Evolutionary conservation across 2,797 vertebrate species (phyloP).

Genomic region (Syngnathus rostellatus): DNA sequence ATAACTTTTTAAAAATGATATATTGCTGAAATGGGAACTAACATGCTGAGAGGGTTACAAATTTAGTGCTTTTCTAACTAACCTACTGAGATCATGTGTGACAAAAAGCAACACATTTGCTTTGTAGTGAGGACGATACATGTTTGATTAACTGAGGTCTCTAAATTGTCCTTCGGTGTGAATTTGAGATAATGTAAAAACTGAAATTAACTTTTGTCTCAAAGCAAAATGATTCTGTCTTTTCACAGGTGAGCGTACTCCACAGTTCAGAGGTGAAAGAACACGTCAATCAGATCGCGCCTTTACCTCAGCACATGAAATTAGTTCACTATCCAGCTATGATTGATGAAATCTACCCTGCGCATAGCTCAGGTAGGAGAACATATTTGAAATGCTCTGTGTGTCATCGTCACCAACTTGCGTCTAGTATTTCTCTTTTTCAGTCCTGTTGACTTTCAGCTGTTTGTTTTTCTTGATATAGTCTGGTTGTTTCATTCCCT

Average conservation of each 20-base stretch:
- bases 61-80: background rate
- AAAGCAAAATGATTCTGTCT: background rate
- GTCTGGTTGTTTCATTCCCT: background rate
- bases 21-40: background rate
- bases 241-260: constrained; percentile 77
- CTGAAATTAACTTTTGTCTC: background rate
- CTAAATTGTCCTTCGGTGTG: no score
- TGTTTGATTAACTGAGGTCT: no score
- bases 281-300: constrained; percentile 76
- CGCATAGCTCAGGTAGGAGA: constrained; percentile 73
- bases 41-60: background rate
- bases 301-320: constrained; percentile 81
- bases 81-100: background rate
- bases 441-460: background rate
- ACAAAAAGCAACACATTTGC: background rate
- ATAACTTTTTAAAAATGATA: background rate
- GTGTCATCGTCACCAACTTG: background rate
- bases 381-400: background rate
- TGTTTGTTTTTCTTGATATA: background rate
- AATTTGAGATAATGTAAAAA: no score
- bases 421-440: background rate
- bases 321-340: constrained; percentile 73
- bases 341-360: constrained; percentile 58
- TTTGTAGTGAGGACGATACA: no score
- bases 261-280: constrained; percentile 72